A percentile compares a stretch with the other conserved stretches of the same genome.
Evolutionary conservation across 2,888 invertebrate genomes (phyloP).

Genomic region (Xestia ashworthii): DNA sequence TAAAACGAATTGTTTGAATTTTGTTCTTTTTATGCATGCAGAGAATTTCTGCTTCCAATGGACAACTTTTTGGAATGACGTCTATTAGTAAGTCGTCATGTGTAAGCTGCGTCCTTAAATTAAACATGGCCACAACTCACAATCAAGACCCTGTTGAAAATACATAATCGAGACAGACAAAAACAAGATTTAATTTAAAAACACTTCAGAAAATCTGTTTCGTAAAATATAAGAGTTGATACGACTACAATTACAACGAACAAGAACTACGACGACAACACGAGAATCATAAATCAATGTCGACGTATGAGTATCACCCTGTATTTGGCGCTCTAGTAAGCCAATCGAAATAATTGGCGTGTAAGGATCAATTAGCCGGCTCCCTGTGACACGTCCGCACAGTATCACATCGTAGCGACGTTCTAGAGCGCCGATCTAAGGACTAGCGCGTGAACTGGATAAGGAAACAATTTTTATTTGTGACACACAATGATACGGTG

Average conservation of each 20-base stretch:
- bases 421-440: conserved; percentile 29
- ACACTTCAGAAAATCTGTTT: background rate
- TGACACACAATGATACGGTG: conserved; percentile 38
- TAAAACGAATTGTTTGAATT: background rate
- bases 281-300: conserved; percentile 3
- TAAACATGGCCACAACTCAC: background rate
- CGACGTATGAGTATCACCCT: conserved; percentile 36
- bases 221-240: background rate
- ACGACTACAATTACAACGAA: background rate
- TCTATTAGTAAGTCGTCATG: background rate
- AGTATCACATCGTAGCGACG: conserved; percentile 25
- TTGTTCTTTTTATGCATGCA: background rate
- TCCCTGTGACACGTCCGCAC: conserved; percentile 14
- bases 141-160: background rate
- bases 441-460: conserved; percentile 13
- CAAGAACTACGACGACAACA: background rate
- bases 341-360: conserved; percentile 70
- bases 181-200: background rate
- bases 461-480: background rate
- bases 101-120: background rate
- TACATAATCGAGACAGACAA: background rate
- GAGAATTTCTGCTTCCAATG: background rate
- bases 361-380: conserved; percentile 61
- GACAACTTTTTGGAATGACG: background rate
- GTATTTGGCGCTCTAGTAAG: conserved; percentile 51